Percentiles rank a stretch among this genome's conserved stretches.
Conservation (phyloP, 2,797 vertebrate species). For the Phoxinus dragarum region DNA sequence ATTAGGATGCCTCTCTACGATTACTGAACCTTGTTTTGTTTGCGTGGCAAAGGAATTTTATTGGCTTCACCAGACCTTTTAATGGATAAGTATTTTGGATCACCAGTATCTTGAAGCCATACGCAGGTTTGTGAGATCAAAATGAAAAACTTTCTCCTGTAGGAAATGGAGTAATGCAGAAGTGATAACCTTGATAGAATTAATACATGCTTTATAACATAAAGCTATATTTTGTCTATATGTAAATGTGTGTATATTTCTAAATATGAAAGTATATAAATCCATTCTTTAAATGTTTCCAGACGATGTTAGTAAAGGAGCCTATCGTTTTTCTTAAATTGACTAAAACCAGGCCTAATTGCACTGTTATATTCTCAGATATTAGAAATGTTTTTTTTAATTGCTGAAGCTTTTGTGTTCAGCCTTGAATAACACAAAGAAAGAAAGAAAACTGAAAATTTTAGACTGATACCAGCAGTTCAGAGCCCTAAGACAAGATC, state of each 20-base stretch:
- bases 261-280: constrained; percentile 83
- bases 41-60: constrained; percentile 41
- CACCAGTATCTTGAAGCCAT: constrained; percentile 76
- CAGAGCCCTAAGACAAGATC: constrained; percentile 59
- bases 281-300: constrained; percentile 75
- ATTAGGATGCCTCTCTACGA: not conserved
- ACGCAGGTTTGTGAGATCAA: constrained; percentile 62
- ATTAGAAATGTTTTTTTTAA: constrained; percentile 39
- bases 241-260: constrained; percentile 88
- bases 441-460: constrained; percentile 59
- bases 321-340: constrained; percentile 58
- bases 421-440: constrained; percentile 59
- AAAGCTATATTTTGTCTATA: constrained; percentile 88
- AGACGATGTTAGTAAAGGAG: constrained; percentile 63
- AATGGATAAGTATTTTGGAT: constrained; percentile 62
- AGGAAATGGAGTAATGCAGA: constrained; percentile 65
- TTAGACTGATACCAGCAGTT: constrained; percentile 72
- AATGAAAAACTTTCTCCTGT: constrained; percentile 57
- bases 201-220: constrained; percentile 74
- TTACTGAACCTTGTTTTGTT: constrained; percentile 37
- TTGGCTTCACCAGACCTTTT: constrained; percentile 52
- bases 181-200: constrained; percentile 58
- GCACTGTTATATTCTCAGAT: constrained; percentile 59
- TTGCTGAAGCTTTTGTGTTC: constrained; percentile 62
- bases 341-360: constrained; percentile 60